phyloP scores from a whole-genome alignment of 2,113 vertebrate species.

The Noturus placidus region DNA sequence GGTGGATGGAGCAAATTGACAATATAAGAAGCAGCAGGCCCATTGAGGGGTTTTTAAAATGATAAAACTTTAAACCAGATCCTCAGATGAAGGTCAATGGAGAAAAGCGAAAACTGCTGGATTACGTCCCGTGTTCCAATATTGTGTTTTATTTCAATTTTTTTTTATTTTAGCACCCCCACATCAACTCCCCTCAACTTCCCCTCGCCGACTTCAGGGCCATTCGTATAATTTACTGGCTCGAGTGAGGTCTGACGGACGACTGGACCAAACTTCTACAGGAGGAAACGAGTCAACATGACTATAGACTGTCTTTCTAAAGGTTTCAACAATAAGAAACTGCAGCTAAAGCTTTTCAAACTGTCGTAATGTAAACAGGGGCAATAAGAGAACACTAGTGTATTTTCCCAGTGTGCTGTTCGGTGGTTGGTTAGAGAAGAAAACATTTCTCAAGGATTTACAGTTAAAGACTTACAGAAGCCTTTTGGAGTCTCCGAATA shows the following conservation, averaged over 20 bases:
- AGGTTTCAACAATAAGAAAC: not conserved
- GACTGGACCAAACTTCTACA: not conserved
- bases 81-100: not conserved
- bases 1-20: not conserved
- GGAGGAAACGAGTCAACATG: not conserved
- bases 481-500: not conserved
- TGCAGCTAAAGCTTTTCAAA: not conserved
- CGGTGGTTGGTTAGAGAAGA: not conserved
- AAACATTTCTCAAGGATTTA: not conserved
- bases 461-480: not conserved
- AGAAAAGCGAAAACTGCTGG: not conserved
- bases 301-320: not conserved
- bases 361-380: not conserved
- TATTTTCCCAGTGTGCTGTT: not conserved
- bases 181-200: not conserved
- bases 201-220: not conserved
- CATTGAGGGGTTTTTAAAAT: constrained; percentile 11
- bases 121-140: not conserved
- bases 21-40: not conserved
- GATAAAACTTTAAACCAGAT: not conserved
- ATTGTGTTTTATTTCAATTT: too few species aligned
- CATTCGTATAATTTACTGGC: not conserved
- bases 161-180: not conserved
- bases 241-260: not conserved
- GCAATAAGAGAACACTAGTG: not conserved